phyloP scores from a whole-genome alignment of 2,113 vertebrate species.

The Grus americana region DNA sequence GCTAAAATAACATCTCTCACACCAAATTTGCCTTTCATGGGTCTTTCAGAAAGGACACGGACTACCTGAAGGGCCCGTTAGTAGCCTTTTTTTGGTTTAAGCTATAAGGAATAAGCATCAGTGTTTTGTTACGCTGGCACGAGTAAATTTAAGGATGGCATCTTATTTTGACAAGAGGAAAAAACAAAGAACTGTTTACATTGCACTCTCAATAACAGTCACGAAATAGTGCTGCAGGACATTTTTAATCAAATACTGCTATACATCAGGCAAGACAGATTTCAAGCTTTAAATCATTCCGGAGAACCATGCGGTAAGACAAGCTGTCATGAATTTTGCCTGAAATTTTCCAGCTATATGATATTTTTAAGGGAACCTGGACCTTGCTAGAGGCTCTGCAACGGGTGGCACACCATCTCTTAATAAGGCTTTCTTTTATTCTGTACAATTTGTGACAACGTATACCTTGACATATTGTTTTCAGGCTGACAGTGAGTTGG shows the following conservation, averaged over 20 bases:
- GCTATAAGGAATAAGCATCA: neutral
- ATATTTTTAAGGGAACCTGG: conserved; percentile 18
- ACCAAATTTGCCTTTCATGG: neutral
- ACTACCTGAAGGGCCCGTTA: neutral
- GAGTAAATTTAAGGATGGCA: neutral
- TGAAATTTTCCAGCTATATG: conserved; percentile 55
- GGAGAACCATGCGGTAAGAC: neutral
- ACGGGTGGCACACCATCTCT: conserved; percentile 43
- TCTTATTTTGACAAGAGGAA: neutral
- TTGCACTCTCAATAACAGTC: neutral
- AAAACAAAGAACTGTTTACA: neutral
- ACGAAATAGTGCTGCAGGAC: neutral
- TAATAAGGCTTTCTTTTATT: neutral
- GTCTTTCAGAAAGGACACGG: neutral
- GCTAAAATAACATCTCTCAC: neutral
- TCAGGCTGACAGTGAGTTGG: conserved; percentile 34
- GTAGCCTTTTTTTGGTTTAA: neutral
- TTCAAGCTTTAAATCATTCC: conserved; percentile 33
- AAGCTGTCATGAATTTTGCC: conserved; percentile 38
- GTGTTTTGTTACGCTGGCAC: neutral
- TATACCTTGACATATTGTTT: neutral
- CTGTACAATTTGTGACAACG: neutral
- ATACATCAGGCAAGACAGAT: neutral
- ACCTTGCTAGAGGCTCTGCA: conserved; percentile 40
- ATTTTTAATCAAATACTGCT: neutral